Conservation (phyloP, 1,140 invertebrate species). For the Aporrectodea caliginosa region DNA sequence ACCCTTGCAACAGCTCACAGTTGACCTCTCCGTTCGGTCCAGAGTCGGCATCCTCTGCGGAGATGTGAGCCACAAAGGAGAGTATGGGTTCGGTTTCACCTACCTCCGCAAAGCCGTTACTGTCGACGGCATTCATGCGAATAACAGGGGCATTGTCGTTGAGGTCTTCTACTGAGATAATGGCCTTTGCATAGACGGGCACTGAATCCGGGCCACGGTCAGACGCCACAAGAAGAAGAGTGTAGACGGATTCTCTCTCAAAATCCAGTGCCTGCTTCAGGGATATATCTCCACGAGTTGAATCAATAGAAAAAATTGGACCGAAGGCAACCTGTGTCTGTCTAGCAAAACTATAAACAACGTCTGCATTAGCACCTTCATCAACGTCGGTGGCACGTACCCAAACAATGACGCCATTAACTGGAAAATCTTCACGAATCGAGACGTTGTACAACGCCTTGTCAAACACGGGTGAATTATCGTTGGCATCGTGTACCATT, state of each 20-base stretch:
- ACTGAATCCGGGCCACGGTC: neutral
- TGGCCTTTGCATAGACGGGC: neutral
- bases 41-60: constrained; percentile 19
- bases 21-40: constrained; percentile 24
- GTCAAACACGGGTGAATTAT: constrained; percentile 8
- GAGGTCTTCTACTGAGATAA: neutral
- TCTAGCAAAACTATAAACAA: neutral
- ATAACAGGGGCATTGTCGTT: neutral
- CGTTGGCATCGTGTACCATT: constrained; percentile 11
- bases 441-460: neutral
- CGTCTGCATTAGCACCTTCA: constrained; percentile 18
- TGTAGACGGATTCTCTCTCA: neutral
- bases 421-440: neutral
- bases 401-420: constrained; percentile 11
- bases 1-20: neutral
- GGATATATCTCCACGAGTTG: neutral
- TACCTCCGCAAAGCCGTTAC: constrained; percentile 1
- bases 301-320: neutral
- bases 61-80: constrained; percentile 25
- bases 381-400: constrained; percentile 24
- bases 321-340: neutral
- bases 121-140: neutral
- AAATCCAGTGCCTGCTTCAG: neutral
- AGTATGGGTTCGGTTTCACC: neutral
- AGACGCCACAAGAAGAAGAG: neutral